Percentiles rank a stretch among this genome's conserved stretches.
Evolutionary conservation across 2,797 vertebrate genomes (phyloP).

Genomic region (Serranus cabrilla): DNA sequence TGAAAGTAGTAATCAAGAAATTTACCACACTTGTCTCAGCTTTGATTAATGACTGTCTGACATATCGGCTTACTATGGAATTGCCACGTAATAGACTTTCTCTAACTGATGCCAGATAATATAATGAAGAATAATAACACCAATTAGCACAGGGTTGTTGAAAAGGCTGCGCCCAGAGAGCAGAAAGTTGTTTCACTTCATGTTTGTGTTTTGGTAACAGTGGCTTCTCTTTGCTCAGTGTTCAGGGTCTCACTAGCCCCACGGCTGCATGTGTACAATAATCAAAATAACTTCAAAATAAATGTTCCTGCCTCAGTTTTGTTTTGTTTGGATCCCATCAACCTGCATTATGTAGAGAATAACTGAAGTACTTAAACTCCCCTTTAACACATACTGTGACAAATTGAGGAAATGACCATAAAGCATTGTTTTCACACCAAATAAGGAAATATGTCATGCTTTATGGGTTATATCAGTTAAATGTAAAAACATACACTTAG

Average conservation of each 20-base stretch:
- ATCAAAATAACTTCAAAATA: neutral
- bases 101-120: conserved; percentile 6
- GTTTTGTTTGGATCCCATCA: neutral
- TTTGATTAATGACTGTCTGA: neutral
- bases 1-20: conserved; percentile 8
- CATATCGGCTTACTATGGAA: conserved; percentile 10
- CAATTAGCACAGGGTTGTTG: neutral
- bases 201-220: neutral
- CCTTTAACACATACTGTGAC: conserved; percentile 2
- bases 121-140: conserved; percentile 24
- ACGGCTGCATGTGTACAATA: neutral
- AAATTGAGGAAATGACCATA: conserved; percentile 26
- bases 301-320: neutral
- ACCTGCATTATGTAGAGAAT: neutral
- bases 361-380: neutral
- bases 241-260: neutral
- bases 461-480: neutral
- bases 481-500: neutral
- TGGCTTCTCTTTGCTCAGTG: neutral
- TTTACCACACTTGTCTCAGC: neutral
- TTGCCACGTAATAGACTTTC: neutral
- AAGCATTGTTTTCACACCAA: conserved; percentile 13
- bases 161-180: neutral
- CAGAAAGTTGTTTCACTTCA: neutral
- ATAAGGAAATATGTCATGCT: conserved; percentile 28